phyloP scores from a whole-genome alignment of 2,113 vertebrate genomes.

The Centropus unirufus region DNA sequence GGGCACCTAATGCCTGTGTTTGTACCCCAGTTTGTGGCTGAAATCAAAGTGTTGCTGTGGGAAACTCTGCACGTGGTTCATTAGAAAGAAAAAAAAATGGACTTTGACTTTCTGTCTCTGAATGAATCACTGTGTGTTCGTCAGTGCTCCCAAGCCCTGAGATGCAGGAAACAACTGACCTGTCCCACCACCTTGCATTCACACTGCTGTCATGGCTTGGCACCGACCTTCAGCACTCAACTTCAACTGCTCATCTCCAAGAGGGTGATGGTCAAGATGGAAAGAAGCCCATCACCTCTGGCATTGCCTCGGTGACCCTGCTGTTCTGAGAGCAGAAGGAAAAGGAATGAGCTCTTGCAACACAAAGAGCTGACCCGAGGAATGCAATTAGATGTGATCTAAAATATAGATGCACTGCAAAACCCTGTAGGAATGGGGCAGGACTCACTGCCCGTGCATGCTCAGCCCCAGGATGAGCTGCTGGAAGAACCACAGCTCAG shows the following conservation, averaged over 20 bases:
- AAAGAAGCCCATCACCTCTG: not conserved
- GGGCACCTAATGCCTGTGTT: not conserved
- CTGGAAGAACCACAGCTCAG: not conserved
- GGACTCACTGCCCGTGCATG: not conserved
- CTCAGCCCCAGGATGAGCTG: not conserved
- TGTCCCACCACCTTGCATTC: not conserved
- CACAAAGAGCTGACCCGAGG: not conserved
- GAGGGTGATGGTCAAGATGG: not conserved
- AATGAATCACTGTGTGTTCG: not conserved
- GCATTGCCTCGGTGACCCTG: not conserved
- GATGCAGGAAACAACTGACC: not conserved
- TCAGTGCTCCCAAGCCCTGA: not conserved
- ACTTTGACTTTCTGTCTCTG: not conserved
- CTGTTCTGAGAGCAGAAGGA: not conserved
- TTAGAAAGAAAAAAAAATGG: not conserved
- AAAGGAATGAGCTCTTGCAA: not conserved
- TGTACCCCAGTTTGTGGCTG: not conserved
- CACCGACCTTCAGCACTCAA: not conserved
- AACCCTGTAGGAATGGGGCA: not conserved
- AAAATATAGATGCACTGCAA: not conserved
- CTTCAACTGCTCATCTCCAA: not conserved
- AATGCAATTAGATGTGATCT: accelerated
- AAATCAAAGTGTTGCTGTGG: slow-evolving; percentile 36
- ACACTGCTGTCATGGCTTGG: not conserved
- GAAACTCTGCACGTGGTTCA: not conserved